A percentile compares a stretch with the other conserved stretches of the same genome.
Evolutionary conservation across 2,113 vertebrate genomes (phyloP).

Genomic region (Alouatta palliata): DNA sequence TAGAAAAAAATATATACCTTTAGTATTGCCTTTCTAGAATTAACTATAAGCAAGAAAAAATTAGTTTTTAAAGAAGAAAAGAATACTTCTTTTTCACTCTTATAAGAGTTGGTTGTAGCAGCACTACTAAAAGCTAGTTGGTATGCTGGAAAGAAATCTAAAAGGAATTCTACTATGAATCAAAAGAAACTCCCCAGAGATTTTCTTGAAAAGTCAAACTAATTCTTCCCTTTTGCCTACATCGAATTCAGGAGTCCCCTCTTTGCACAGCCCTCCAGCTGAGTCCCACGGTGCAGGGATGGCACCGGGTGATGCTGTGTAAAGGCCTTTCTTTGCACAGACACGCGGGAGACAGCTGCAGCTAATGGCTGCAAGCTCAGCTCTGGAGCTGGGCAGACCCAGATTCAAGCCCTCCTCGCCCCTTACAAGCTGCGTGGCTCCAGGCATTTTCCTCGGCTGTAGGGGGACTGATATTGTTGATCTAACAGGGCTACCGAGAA

Average conservation of each 20-base stretch:
- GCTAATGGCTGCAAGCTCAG: neutral
- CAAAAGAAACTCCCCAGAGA: constrained; percentile 13
- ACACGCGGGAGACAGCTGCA: neutral
- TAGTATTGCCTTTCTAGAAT: constrained; percentile 89
- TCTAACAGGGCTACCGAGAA: neutral
- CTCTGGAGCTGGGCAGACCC: neutral
- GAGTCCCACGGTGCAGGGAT: neutral
- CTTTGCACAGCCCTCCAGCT: neutral
- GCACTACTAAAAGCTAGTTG: constrained; percentile 84
- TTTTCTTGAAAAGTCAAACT: neutral
- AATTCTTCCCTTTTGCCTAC: neutral
- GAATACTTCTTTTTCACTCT: constrained; percentile 77
- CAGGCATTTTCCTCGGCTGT: neutral
- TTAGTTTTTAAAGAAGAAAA: constrained; percentile 78
- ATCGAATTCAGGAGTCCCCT: neutral
- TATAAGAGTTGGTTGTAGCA: constrained; percentile 82
- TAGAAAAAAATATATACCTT: constrained; percentile 88
- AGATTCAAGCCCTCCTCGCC: neutral
- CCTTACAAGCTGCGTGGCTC: neutral
- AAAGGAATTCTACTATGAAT: constrained; percentile 52
- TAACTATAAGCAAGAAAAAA: constrained; percentile 85
- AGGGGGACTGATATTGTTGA: neutral
- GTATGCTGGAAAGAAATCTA: constrained; percentile 77
- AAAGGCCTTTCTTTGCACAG: neutral
- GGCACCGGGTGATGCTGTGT: accelerated